Evolutionary conservation across 2,797 vertebrate species (phyloP), one percentile per base, ranked within the genome.

Genomic region (Schizothorax lantsangensis): DNA sequence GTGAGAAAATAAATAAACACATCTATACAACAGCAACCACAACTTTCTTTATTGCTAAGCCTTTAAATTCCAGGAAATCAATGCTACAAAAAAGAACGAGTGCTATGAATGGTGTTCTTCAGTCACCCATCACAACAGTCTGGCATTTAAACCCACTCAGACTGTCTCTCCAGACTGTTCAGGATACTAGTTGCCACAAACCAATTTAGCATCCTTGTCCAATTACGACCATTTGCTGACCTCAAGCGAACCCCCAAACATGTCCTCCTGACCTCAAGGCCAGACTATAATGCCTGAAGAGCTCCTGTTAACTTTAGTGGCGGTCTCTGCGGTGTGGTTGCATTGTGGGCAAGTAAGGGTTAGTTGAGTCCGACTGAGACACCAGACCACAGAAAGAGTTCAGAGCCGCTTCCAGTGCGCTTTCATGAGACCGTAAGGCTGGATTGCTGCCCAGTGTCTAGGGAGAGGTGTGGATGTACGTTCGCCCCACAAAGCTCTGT

Each of bases 211-310:
- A 86, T 85, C 38, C 59, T 73, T 72, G 79, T 75, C 38, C 21
- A 15, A 38, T 59, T 81, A 47, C 30, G 19, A 40, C 81, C 78
- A 74, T 84, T 72, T 71, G 80, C 73, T 82, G 87, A 84, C 78
- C 86, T 88, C n/a, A 19, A 62, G n/a, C 36, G 14, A 78, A 74
- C 52, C 81, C 38, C 40, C 33, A 71, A 79, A 82, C 86, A 86
- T 74, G 78, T 66, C 66, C 74, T 64, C 30, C 59, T 89, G 82
- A 88, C 88, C 89, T 89, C 79, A 59, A 30, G 47, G n/a, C 23
- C 59, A 66, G 3, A 45, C 85, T 49, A 71, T 36, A 57, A 81
- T 33, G 47, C 3, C 75, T 30, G 33, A 23, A 43, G 23, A 62
- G 62, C 62, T 79, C 15, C 71, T 74, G 49, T 88, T 85, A 73